phyloP scores from a whole-genome alignment of 2,888 invertebrate species.

The Acleris sparsana region DNA sequence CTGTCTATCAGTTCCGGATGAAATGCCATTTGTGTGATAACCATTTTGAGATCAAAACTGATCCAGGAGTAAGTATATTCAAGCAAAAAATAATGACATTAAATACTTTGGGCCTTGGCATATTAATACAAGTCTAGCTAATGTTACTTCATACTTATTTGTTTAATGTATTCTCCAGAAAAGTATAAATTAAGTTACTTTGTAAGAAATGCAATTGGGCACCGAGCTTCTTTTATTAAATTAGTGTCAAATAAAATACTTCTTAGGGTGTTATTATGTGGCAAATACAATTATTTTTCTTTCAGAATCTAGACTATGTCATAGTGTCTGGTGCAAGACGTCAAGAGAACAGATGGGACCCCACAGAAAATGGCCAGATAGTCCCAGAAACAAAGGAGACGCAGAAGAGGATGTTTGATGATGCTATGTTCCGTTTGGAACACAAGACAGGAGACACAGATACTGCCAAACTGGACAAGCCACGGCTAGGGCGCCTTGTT shows the following conservation, averaged over 20 bases:
- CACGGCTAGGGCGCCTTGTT: conserved; percentile 89
- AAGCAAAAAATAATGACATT: background rate
- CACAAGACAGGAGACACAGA: conserved; percentile 93
- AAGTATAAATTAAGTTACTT: no score
- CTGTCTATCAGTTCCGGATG: conserved; percentile 99
- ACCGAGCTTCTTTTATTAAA: no score
- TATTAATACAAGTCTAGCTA: no score
- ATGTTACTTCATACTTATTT: no score
- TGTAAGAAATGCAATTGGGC: no score
- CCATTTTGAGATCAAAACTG: conserved; percentile 98
- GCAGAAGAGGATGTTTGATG: conserved; percentile 94
- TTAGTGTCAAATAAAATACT: no score
- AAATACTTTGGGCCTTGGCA: no score
- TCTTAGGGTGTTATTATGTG: no score
- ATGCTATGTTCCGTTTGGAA: conserved; percentile 99
- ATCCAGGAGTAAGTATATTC: conserved; percentile 91
- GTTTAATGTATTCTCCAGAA: no score
- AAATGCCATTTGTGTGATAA: conserved; percentile 99
- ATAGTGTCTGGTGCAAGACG: conserved; percentile 97
- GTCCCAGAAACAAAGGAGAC: conserved; percentile 96
- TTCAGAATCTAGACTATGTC: conserved; percentile 97
- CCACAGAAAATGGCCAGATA: conserved; percentile 96
- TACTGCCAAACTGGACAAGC: conserved; percentile 87
- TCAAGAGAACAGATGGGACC: conserved; percentile 99
- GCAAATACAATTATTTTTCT: conserved; percentile 39